Conservation (phyloP, 2,888 invertebrate genomes). For the Diplolepis rosae region DNA sequence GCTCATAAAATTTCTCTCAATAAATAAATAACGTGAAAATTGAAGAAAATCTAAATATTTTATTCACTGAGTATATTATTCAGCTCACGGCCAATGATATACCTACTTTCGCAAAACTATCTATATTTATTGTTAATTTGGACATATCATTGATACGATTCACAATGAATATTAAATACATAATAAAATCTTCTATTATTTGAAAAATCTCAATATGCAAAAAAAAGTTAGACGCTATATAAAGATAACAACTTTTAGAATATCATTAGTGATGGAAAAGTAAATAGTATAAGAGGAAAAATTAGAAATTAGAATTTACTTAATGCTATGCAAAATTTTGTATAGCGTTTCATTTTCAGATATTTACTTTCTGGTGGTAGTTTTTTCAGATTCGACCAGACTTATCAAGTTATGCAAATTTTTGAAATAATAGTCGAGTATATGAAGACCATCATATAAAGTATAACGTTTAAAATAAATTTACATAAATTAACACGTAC, state of each 20-base stretch:
- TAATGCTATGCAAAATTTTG: too few relatives aligned
- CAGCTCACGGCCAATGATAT: background rate
- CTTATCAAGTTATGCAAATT: background rate
- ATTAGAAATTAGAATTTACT: too few relatives aligned
- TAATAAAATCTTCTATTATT: background rate
- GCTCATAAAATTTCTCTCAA: background rate
- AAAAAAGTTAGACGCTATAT: too few relatives aligned
- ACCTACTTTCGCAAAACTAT: background rate
- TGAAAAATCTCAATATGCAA: too few relatives aligned
- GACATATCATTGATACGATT: background rate
- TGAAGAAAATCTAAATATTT: background rate
- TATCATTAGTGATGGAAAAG: background rate
- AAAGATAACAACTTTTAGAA: background rate
- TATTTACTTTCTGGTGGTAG: background rate
- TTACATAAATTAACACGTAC: background rate
- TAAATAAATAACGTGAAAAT: background rate
- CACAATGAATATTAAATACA: background rate
- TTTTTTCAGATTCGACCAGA: background rate
- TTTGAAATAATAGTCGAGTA: background rate
- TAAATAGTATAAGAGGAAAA: too few relatives aligned
- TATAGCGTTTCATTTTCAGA: too few relatives aligned
- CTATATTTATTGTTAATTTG: background rate
- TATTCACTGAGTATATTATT: background rate
- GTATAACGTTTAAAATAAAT: background rate
- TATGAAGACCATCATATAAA: constrained; percentile 4